These are phyloP conservation scores for Adelges cooleyi DNA, from an alignment of 1,140 invertebrate species.

Conservation along the genomic window DNA sequence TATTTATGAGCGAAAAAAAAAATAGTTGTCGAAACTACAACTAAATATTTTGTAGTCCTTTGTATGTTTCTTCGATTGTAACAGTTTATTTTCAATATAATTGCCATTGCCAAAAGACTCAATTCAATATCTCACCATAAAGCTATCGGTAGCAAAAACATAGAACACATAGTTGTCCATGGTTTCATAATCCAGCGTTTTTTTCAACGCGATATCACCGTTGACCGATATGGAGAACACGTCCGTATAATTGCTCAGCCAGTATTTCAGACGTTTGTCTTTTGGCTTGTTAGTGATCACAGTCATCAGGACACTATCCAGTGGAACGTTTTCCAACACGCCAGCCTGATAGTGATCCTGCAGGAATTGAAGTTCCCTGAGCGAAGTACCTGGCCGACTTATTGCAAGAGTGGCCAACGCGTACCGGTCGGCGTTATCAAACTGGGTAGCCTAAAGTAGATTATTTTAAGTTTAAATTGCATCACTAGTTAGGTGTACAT, in stretches of 20 bases:
- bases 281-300: constrained; percentile 48
- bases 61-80: no score
- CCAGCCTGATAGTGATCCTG: constrained; percentile 57
- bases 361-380: constrained; percentile 49
- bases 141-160: constrained; percentile 73
- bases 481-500: not conserved
- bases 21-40: no score
- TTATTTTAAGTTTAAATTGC: not conserved
- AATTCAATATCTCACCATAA: constrained; percentile 46
- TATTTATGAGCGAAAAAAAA: no score
- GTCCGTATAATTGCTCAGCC: constrained; percentile 51
- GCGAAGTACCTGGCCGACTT: constrained; percentile 41
- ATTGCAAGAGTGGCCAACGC: constrained; percentile 69
- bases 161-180: constrained; percentile 58
- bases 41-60: no score
- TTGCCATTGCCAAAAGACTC: no score
- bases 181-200: constrained; percentile 68
- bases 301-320: constrained; percentile 56
- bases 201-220: constrained; percentile 66
- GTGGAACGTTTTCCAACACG: constrained; percentile 61
- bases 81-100: no score
- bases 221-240: constrained; percentile 60
- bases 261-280: constrained; percentile 48
- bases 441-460: constrained; percentile 60
- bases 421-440: constrained; percentile 78